A percentile compares a stretch with the other conserved stretches of the same genome.
phyloP scores from a whole-genome alignment of 2,113 vertebrate species.

The Pongo pygmaeus region DNA sequence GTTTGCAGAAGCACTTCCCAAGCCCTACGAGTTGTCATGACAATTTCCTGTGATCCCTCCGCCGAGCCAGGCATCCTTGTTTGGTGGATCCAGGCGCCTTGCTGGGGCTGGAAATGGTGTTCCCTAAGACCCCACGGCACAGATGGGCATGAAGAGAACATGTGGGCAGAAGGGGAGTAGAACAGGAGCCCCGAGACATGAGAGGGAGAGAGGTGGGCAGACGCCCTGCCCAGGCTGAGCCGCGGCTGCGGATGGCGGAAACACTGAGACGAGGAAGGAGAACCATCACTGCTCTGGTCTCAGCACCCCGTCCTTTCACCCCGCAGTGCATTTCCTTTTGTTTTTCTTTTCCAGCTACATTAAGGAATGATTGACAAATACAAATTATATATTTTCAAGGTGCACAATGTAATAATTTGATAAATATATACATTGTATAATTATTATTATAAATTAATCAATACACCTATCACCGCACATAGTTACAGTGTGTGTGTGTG shows the following conservation, averaged over 20 bases:
- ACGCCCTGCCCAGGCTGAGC: background rate
- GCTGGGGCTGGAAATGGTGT: slow-evolving; percentile 25
- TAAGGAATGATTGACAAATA: no score
- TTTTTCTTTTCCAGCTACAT: no score
- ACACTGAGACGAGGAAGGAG: accelerated
- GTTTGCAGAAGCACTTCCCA: background rate
- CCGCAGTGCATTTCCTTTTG: accelerated
- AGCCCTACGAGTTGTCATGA: background rate
- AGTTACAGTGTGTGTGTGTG: no score
- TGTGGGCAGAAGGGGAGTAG: background rate
- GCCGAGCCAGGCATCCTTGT: background rate
- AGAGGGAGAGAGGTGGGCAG: background rate
- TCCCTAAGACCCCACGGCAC: background rate
- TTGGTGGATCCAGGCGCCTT: background rate
- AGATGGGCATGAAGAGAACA: background rate
- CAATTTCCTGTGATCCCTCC: background rate
- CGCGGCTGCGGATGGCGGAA: accelerated
- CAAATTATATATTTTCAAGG: no score
- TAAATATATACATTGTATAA: no score
- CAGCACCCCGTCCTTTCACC: accelerated
- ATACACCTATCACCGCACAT: no score
- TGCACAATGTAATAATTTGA: no score
- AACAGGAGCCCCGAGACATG: accelerated
- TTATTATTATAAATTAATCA: no score
- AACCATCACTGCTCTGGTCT: background rate